A percentile compares a stretch with the other conserved stretches of the same genome.
Conservation (phyloP, 2,113 vertebrate genomes). For the Euleptes europaea region DNA sequence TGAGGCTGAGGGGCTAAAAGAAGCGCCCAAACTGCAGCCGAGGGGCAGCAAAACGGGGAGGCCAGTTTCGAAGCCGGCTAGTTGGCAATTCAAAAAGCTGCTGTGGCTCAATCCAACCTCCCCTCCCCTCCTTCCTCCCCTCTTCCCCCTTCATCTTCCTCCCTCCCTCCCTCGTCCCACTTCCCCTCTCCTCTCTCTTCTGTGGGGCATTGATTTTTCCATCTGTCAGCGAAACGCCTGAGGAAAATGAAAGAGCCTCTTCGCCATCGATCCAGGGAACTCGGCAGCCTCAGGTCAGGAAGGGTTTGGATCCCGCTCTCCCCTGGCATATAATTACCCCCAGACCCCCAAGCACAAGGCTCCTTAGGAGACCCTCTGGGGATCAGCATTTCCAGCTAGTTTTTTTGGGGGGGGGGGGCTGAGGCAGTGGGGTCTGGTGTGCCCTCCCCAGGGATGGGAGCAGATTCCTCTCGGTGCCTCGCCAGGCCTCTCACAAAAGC, state of each 20-base stretch:
- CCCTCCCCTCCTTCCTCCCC: constrained; percentile 22
- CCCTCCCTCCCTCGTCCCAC: constrained; percentile 25
- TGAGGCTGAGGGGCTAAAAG: too few species aligned
- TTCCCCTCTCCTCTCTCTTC: constrained; percentile 50
- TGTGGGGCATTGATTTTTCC: constrained; percentile 77
- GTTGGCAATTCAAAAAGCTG: too few species aligned
- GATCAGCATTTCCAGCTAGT: neutral
- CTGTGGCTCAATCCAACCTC: neutral
- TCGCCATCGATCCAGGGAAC: constrained; percentile 73
- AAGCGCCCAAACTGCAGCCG: too few species aligned
- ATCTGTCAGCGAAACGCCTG: constrained; percentile 77
- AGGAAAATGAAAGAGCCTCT: constrained; percentile 78
- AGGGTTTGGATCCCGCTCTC: constrained; percentile 68
- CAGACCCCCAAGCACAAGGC: constrained; percentile 40
- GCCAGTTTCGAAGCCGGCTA: too few species aligned
- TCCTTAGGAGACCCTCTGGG: neutral
- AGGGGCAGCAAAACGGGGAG: too few species aligned
- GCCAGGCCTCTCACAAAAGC: too few species aligned
- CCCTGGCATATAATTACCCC: constrained; percentile 66
- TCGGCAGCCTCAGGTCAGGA: constrained; percentile 68
- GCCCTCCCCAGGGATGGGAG: fast-evolving
- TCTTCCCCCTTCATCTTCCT: constrained; percentile 41
- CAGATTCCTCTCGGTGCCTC: neutral
- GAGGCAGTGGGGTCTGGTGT: neutral
- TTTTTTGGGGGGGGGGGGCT: fast-evolving